A percentile compares a stretch with the other conserved stretches of the same genome.
Conservation (phyloP, 2,888 invertebrate genomes). For the Netelia melanura region DNA sequence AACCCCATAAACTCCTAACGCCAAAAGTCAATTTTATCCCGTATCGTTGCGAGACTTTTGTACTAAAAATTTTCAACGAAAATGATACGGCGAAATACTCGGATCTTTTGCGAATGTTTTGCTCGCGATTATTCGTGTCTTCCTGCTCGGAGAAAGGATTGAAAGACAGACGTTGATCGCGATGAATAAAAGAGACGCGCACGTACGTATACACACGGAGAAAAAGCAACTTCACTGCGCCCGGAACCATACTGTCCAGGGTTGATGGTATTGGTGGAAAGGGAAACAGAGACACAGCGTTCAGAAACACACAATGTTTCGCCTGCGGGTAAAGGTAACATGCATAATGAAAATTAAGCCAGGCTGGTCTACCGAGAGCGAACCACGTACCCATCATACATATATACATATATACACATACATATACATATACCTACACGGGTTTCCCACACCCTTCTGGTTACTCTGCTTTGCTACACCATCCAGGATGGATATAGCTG, state of each 20-base stretch:
- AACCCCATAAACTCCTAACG: conserved; percentile 9
- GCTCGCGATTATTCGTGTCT: conserved; percentile 2
- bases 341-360: conserved; percentile 71
- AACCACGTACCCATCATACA: conserved; percentile 51
- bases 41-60: conserved; percentile 12
- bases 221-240: conserved; percentile 3
- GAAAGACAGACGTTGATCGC: conserved; percentile 23
- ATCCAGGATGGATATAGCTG: conserved; percentile 1
- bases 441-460: background rate
- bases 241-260: background rate
- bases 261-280: conserved; percentile 34
- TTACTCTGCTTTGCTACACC: conserved; percentile 26
- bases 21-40: conserved; percentile 8
- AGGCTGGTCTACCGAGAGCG: conserved; percentile 65
- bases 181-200: conserved; percentile 2
- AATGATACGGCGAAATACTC: conserved; percentile 15
- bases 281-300: conserved; percentile 24
- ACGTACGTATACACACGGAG: background rate
- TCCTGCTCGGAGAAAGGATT: background rate
- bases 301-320: conserved; percentile 46
- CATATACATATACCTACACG: conserved; percentile 22
- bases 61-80: background rate
- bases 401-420: conserved; percentile 24
- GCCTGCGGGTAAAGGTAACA: conserved; percentile 53
- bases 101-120: conserved; percentile 42